Base-by-base conservation (phyloP, 2,797 vertebrate genomes). In the Syngnathus rostellatus region DNA sequence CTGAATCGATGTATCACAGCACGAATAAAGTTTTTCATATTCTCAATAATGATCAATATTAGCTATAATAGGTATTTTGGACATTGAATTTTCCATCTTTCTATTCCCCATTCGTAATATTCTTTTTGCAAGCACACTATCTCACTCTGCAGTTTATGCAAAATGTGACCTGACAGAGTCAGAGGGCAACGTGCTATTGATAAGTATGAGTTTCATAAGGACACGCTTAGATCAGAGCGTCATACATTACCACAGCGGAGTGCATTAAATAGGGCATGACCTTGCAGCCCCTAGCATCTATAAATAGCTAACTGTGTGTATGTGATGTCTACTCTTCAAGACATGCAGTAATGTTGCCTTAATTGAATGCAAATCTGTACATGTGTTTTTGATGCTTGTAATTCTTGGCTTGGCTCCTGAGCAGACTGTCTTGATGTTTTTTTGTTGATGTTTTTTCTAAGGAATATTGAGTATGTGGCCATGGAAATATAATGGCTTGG, bases 231-330 rank as follows among this genome's bases (percentile, higher is more conserved):
- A 45, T 12, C 40, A 45, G 40, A 43, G 60, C 60, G 25, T 62
- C 53, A 63, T 31, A 31, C 31, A 64, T 62, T 65, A 43, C 45
- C 14, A 43, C n/a, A 37, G 11, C n/a, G 11, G 60, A 65, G 61
- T 40, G 60, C 65, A 72, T 53, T 72, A 79, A 79, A 81, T 70
- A 73, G 75, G 73, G 37, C 67, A 68, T 74, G 74, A 83, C 81
- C 74, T 84, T 74, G 75, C 45, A 77, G 68, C 71, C 81, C 70
- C 65, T 67, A 59, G 37, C 19, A 43, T 46, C 54, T 61, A 77
- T 65, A 69, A 75, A 74, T 40, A 72, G 51, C 58, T 68, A 58
- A 54, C 25, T 57, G 11, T 54, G 50, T 31, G 10, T 43, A 11
- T 48, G 7, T 48, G 12, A 51, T 38, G 25, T 48, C 63, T 64